Percentiles rank a stretch among this genome's conserved stretches.
Conservation (phyloP, 1,140 invertebrate species). For the Gryllus bimaculatus region DNA sequence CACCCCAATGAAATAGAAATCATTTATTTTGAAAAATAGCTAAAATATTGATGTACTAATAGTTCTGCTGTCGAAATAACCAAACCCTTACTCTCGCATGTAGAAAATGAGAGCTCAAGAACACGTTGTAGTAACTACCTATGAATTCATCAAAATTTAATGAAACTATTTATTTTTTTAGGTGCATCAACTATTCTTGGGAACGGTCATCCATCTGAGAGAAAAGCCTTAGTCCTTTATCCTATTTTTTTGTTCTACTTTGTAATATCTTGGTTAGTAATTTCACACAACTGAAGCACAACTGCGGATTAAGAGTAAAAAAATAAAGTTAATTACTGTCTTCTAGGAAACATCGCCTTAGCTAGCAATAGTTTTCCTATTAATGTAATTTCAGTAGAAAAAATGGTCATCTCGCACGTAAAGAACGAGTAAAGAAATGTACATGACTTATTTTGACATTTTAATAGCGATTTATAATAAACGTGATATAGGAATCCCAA, state of each 20-base stretch:
- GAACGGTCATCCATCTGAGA: constrained; percentile 78
- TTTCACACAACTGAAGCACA: constrained; percentile 78
- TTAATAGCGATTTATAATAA: too few relatives aligned
- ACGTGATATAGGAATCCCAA: too few relatives aligned
- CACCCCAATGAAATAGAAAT: too few relatives aligned
- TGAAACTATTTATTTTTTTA: constrained; percentile 40
- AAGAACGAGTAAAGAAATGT: background rate
- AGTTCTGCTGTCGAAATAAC: too few relatives aligned
- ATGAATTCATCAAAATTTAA: background rate
- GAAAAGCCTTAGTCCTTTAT: constrained; percentile 86
- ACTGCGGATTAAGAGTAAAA: too few relatives aligned
- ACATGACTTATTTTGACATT: too few relatives aligned
- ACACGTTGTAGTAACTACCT: background rate
- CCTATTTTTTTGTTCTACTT: constrained; percentile 97
- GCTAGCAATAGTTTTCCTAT: background rate
- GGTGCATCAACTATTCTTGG: constrained; percentile 89
- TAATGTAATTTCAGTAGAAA: background rate
- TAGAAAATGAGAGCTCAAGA: background rate
- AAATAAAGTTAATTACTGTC: background rate
- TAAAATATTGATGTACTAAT: too few relatives aligned
- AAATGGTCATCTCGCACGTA: background rate
- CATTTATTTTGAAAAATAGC: too few relatives aligned
- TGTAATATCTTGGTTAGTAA: constrained; percentile 89
- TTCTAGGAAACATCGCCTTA: background rate
- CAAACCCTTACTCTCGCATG: background rate